Evolutionary conservation across 2,113 vertebrate genomes (phyloP).

Genomic region (Lates calcarifer): DNA sequence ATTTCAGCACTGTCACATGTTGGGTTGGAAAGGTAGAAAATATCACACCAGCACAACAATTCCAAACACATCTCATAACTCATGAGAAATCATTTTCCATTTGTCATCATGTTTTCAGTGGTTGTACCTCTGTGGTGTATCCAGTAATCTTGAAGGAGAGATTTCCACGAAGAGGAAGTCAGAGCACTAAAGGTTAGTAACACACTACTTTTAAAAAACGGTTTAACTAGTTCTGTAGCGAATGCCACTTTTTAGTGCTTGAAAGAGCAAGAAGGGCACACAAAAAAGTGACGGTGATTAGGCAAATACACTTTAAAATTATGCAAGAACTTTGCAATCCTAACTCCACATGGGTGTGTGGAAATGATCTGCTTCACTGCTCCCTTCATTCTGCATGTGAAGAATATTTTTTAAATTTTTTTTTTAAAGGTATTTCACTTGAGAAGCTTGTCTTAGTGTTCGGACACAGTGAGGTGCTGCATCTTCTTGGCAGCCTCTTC

Average conservation of each 20-base stretch:
- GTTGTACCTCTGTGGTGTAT: constrained; percentile 1
- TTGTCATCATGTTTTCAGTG: constrained; percentile 8
- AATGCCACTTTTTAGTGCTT: constrained; percentile 48
- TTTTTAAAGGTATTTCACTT: constrained; percentile 44
- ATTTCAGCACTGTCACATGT: constrained; percentile 53
- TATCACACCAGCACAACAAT: constrained; percentile 43
- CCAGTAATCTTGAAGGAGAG: constrained; percentile 8
- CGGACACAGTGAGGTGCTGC: constrained; percentile 81
- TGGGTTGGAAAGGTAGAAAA: constrained; percentile 64
- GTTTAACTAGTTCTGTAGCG: constrained; percentile 33
- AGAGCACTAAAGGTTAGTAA: constrained; percentile 42
- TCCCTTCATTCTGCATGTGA: constrained; percentile 14
- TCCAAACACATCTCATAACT: neutral
- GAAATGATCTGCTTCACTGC: constrained; percentile 40
- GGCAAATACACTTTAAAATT: constrained; percentile 40
- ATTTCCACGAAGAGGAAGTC: constrained; percentile 43
- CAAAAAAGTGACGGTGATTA: constrained; percentile 30
- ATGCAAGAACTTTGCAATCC: constrained; percentile 41
- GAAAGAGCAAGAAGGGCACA: constrained; percentile 60
- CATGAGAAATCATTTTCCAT: neutral
- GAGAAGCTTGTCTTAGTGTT: constrained; percentile 75
- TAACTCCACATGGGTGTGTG: constrained; percentile 40
- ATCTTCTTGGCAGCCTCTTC: constrained; percentile 79
- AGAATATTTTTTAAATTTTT: constrained; percentile 19
- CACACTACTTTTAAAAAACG: constrained; percentile 48